Evolutionary conservation across 2,797 vertebrate genomes (phyloP), one percentile per base, ranked within the genome.

Genomic region (Sarcophilus harrisii): DNA sequence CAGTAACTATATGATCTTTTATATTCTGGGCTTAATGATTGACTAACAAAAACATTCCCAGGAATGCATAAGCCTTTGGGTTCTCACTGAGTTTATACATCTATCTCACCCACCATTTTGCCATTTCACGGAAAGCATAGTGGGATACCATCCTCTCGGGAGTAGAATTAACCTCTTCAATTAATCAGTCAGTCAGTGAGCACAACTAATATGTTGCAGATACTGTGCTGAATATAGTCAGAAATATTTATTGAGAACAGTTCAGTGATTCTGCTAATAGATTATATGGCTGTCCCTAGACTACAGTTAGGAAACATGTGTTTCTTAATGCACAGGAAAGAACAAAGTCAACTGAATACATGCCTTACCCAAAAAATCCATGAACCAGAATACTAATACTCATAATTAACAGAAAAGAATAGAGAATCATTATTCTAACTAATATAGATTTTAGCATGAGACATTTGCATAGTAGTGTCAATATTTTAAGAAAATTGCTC

Each of bases 351-450:
- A 73, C 58, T 94, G 49, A 32, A 93, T 91, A 57, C 62, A 49
- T 57, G 94, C n/a, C 52, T 91, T n/a, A 91, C 30, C 93, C 30
- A 2, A 38, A 81, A 89, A 91, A 58, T 30, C 32, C 66, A 58
- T 28, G 49, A 93, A 92, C 32, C 59, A 30, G 8, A 94, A 27
- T 93, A 89, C 54, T 94, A 21, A 29, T 81, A 62, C 90, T 91
- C 45, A 29, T 89, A 95, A 94, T 97, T 92, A 91, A 57, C 66
- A n/a, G 24, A 66, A 93, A 93, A 62, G 59, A 92, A 60, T 66
- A 91, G 94, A 38, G 2, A 21, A 58, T 91, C 24, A 87, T 81
- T 93, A 62, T 73, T 52, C 91, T 11, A 8, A 38, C 90, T 11
- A 8, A 38, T 49, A 94, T 30, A 16, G 93, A 32, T 91, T 95